These are phyloP conservation scores for Epinotia demarniana DNA, from an alignment of 2,888 invertebrate species.

Conservation along the genomic window DNA sequence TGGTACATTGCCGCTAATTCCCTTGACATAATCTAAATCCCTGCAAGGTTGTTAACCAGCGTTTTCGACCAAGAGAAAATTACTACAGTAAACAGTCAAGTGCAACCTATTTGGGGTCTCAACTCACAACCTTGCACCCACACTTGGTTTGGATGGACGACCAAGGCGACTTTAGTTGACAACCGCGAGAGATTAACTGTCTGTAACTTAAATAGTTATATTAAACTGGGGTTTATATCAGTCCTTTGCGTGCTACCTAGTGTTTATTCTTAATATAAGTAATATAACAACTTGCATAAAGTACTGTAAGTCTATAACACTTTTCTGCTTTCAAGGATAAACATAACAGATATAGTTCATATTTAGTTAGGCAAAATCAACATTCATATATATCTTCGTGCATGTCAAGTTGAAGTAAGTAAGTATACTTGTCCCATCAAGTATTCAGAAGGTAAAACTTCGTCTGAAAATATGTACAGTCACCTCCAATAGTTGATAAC, in stretches of 20 bases:
- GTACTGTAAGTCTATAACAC: not conserved
- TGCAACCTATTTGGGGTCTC: not conserved
- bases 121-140: not conserved
- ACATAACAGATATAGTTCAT: not conserved
- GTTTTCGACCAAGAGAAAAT: not conserved
- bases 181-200: no score
- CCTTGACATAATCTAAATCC: not conserved
- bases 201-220: no score
- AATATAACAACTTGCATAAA: not conserved
- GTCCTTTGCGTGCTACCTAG: not conserved
- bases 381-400: not conserved
- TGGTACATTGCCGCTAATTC: not conserved
- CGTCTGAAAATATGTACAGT: not conserved
- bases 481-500: no score
- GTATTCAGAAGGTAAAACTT: not conserved
- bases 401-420: not conserved
- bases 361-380: not conserved
- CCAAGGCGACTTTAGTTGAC: not conserved
- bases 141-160: not conserved
- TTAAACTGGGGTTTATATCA: not conserved
- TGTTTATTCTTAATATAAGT: not conserved
- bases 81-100: not conserved
- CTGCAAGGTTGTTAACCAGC: not conserved
- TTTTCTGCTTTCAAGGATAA: not conserved
- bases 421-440: not conserved